Conservation (phyloP, 1,140 invertebrate species). For the Delia radicum region DNA sequence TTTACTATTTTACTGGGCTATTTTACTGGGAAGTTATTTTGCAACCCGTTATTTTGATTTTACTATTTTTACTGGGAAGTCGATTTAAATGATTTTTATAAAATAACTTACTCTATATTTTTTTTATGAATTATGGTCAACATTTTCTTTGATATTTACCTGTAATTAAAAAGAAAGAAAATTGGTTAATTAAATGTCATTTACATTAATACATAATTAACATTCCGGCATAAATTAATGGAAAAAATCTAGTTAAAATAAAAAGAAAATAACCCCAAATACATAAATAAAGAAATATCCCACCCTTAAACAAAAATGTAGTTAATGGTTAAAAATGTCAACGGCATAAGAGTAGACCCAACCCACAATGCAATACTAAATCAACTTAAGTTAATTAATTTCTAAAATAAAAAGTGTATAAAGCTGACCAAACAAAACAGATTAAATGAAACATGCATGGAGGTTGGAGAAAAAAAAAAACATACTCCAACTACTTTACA, state of each 20-base stretch:
- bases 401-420: neutral
- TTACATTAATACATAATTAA: conserved; percentile 18
- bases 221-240: conserved; percentile 1
- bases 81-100: too few species aligned
- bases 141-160: neutral
- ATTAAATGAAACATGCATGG: neutral
- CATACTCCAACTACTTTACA: too few species aligned
- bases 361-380: neutral
- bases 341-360: neutral
- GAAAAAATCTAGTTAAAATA: neutral
- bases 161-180: neutral
- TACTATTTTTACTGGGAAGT: too few species aligned
- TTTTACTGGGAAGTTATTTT: too few species aligned
- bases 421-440: neutral
- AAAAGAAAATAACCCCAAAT: neutral
- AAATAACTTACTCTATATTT: neutral
- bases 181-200: conserved; percentile 13
- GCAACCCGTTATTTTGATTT: too few species aligned
- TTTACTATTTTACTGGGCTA: too few species aligned
- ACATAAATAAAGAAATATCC: neutral
- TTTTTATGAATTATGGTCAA: neutral
- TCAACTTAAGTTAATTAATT: conserved; percentile 16
- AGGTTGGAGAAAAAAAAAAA: too few species aligned
- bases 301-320: neutral
- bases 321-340: neutral